Conservation (phyloP, 1,140 invertebrate species). For the Asobara japonica region DNA sequence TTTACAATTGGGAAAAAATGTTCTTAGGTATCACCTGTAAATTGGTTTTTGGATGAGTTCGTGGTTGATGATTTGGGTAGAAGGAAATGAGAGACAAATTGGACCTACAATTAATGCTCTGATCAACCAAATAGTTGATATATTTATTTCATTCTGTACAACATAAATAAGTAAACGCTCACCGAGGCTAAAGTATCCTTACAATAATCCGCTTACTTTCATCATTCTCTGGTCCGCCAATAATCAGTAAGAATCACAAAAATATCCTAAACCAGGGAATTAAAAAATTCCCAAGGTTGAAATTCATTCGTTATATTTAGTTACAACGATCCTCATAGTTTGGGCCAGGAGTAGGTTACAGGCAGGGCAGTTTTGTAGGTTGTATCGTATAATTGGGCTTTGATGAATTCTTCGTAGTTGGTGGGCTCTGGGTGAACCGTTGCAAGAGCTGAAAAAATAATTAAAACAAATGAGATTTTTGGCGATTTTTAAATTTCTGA, state of each 20-base stretch:
- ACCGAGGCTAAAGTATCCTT: neutral
- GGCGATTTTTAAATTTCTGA: conserved; percentile 13
- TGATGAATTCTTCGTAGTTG: conserved; percentile 80
- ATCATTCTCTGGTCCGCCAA: neutral
- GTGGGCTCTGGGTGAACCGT: conserved; percentile 81
- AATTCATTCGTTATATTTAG: neutral
- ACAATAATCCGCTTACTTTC: neutral
- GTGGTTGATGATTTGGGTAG: too few relatives aligned
- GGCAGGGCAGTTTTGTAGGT: conserved; percentile 77
- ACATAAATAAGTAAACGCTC: neutral
- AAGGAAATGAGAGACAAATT: too few relatives aligned
- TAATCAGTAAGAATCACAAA: neutral
- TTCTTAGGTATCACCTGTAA: too few relatives aligned
- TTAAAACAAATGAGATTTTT: conserved; percentile 25
- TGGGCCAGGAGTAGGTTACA: conserved; percentile 74
- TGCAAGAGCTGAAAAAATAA: conserved; percentile 72
- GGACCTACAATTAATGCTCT: neutral
- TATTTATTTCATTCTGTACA: neutral
- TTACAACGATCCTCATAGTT: conserved; percentile 50
- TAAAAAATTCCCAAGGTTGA: neutral
- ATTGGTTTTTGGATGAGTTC: too few relatives aligned
- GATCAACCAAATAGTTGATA: neutral
- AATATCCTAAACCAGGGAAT: neutral
- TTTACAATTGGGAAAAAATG: too few relatives aligned
- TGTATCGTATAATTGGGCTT: conserved; percentile 83